Evolutionary conservation across 2,888 invertebrate species (phyloP).

Genomic region (Sialis lutaria): DNA sequence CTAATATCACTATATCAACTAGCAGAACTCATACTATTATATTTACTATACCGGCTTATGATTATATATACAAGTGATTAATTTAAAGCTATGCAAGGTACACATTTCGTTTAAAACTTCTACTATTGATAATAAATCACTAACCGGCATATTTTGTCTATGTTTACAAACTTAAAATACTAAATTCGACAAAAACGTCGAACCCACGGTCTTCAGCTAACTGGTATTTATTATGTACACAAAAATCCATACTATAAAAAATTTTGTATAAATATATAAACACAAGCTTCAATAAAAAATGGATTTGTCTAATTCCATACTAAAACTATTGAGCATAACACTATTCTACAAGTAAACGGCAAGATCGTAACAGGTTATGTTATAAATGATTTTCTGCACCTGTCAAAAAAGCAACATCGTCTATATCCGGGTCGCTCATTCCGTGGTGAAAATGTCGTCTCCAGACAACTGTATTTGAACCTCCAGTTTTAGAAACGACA

Average conservation of each 20-base stretch:
- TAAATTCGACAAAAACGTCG: no score
- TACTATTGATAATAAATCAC: no score
- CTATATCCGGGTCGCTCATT: constrained; percentile 83
- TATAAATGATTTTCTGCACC: constrained; percentile 28
- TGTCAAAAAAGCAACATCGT: constrained; percentile 84
- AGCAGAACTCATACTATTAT: not conserved
- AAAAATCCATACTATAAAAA: not conserved
- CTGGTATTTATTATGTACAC: not conserved
- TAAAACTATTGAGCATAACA: no score
- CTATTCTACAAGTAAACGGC: no score
- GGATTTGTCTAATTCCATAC: not conserved
- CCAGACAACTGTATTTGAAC: constrained; percentile 30
- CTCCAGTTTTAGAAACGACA: constrained; percentile 26
- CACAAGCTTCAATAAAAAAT: not conserved
- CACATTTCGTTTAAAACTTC: no score
- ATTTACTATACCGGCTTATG: not conserved
- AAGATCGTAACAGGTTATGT: no score
- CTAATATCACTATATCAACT: no score
- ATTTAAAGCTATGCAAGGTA: no score
- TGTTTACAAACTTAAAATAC: no score
- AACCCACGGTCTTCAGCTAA: no score
- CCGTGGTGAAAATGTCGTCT: constrained; percentile 29
- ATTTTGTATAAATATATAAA: not conserved
- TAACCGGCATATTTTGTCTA: no score
- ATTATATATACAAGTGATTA: not conserved